Base-by-base conservation (phyloP, 1,140 invertebrate genomes). In the Trichoplusia ni region DNA sequence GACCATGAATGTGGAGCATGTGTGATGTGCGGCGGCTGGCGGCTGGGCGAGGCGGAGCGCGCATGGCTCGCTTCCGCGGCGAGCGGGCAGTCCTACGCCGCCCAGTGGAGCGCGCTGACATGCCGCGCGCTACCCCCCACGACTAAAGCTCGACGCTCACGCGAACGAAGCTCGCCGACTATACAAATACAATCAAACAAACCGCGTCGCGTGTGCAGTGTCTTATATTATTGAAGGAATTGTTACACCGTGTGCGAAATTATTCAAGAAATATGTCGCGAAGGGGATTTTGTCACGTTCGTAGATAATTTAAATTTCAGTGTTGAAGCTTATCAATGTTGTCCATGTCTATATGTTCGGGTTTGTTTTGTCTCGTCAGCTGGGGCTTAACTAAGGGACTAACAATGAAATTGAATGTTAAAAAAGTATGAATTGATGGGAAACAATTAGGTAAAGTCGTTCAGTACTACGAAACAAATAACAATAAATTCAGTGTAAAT, bases 261-360 rank as follows among this genome's bases (percentile, higher is more conserved):
- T 67, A 62, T 70, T 49, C 64, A 60, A 51, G 62, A 46, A 88
- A 78, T 81, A 88, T 89, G 84, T 69, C 73, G 75, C 65, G 62
- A 77, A 72, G 53, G 64, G 72, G 66, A 82, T 77, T 69, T 25
- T 73, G 68, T 77, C 78, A 84, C 78, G 86, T 89, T 86, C 81
- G 86, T 89, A 89, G 68, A 73, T 76, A 68, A 74, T 81, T 79
- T 79, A 29, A 69, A 77, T 79, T 80, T 75, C 67, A 73, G 86
- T 85, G 81, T 83, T 71, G 58, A 74, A 73, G 76, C 75, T 79
- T 77, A 58, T 77, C 71, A 76, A 77, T 86, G 84, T 85, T 84
- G 69, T 72, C 64, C 59, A 78, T 86, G 75, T 79, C 35, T 49
- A 49, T 78, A 73, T 78, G 78, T 74, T 73, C 62, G 72, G 53